Percentiles rank a stretch among this genome's conserved stretches.
Conservation (phyloP, 2,888 invertebrate genomes). For the Biston stratarius region DNA sequence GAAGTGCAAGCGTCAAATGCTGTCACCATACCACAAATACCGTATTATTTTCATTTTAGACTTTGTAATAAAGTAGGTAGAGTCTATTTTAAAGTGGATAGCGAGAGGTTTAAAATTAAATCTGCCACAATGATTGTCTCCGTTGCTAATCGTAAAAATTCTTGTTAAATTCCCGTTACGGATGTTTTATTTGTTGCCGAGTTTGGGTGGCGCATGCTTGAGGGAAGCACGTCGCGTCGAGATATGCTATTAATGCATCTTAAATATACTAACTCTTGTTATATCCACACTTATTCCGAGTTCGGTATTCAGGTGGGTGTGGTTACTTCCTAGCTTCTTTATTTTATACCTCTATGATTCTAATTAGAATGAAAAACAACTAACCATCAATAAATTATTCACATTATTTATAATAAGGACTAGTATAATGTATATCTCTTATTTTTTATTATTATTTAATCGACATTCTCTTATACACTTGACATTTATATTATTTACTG, state of each 20-base stretch:
- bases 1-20: conserved; percentile 52
- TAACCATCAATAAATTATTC: too few species aligned
- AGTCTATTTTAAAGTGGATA: conserved; percentile 35
- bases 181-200: conserved; percentile 46
- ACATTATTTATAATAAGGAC: too few species aligned
- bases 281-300: too few species aligned
- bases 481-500: too few species aligned
- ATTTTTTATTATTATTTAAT: too few species aligned
- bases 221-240: conserved; percentile 20
- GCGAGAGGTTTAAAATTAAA: conserved; percentile 65
- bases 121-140: conserved; percentile 57
- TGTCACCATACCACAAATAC: conserved; percentile 37
- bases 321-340: too few species aligned
- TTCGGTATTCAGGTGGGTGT: too few species aligned
- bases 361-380: too few species aligned
- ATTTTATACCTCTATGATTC: too few species aligned
- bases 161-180: conserved; percentile 61
- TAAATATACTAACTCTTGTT: background rate
- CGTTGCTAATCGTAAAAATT: conserved; percentile 71
- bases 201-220: conserved; percentile 26
- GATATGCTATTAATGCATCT: conserved; percentile 1
- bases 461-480: too few species aligned
- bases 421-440: too few species aligned
- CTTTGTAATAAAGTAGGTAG: conserved; percentile 29
- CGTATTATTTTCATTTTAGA: conserved; percentile 32